Evolutionary conservation across 2,797 vertebrate species (phyloP), one percentile per base, ranked within the genome.

Genomic region (Mionectes olivaceus): DNA sequence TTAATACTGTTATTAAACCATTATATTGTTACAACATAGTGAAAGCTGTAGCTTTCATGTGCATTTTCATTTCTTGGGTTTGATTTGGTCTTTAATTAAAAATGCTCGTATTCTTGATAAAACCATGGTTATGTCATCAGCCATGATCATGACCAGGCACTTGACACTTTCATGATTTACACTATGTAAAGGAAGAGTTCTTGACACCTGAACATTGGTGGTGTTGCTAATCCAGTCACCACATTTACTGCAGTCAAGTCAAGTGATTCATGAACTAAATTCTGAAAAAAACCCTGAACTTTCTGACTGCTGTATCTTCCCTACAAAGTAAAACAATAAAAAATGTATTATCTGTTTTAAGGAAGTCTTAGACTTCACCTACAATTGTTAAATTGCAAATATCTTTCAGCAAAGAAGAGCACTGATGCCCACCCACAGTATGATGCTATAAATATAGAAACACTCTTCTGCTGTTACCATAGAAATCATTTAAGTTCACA

Each of bases 401-500:
- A 84, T 25, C 28, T 79, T 91, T 90, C 75, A 84, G 59, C 13
- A 77, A 23, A 86, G 35, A 87, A 78, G 11, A 76, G 46, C 33
- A 33, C 21, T 63, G 53, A 79, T 78, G 56, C 74, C 59, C 70
- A 84, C 83, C 49, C 49, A 56, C 81, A 63, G 23, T 50, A 32
- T 80, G 50, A 88, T 82, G 47, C 28, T 94, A 63, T 37, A 92
- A 93, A 95, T 94, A 92, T 55, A 95, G 96, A 91, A 92, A 77
- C 52, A 67, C 47, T 77, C 28, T 79, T 88, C 83, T 84, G 11
- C 70, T 87, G 94, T 96, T 95, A 69, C 94, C 93, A 95, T 89
- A 90, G 95, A 90, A 88, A 94, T 87, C 2, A 5, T 79, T 91
- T 78, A 75, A 81, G 55, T 76, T 89, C 73, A 87, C 28, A 81